Evolutionary conservation across 2,113 vertebrate species (phyloP).

Genomic region (Prionailurus viverrinus): DNA sequence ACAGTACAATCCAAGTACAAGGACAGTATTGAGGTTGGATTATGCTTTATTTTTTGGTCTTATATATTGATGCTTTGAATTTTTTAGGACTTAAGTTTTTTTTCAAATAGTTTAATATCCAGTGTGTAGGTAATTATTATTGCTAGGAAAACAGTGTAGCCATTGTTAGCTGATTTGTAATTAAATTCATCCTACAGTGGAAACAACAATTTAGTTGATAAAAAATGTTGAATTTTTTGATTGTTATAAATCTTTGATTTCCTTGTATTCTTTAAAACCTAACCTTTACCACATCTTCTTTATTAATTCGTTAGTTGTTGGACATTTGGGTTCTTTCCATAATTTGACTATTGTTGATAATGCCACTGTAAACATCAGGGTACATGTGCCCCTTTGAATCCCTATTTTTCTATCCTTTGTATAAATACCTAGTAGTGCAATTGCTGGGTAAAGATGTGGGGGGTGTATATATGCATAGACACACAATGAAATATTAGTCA

Average conservation of each 20-base stretch:
- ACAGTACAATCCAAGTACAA: slow-evolving; percentile 83
- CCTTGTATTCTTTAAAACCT: background rate
- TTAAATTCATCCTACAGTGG: slow-evolving; percentile 41
- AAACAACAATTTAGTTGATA: slow-evolving; percentile 39
- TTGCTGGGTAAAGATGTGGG: too few species aligned
- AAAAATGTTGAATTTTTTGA: background rate
- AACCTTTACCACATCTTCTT: background rate
- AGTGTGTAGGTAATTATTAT: background rate
- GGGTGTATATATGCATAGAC: too few species aligned
- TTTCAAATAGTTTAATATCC: slow-evolving; percentile 35
- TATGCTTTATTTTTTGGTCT: slow-evolving; percentile 37
- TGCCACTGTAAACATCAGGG: too few species aligned
- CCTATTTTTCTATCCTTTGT: too few species aligned
- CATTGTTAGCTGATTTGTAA: background rate
- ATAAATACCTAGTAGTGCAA: too few species aligned
- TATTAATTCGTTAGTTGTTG: too few species aligned
- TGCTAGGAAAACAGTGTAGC: background rate
- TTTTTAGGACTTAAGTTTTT: slow-evolving; percentile 66
- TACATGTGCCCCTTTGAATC: too few species aligned
- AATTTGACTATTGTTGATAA: too few species aligned
- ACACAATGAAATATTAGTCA: too few species aligned
- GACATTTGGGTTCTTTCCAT: too few species aligned
- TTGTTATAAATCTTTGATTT: background rate
- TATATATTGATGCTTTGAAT: slow-evolving; percentile 7
- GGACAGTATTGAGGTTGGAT: slow-evolving; percentile 86